Conservation (phyloP, 2,113 vertebrate genomes). For the Muscicapa adusta region DNA sequence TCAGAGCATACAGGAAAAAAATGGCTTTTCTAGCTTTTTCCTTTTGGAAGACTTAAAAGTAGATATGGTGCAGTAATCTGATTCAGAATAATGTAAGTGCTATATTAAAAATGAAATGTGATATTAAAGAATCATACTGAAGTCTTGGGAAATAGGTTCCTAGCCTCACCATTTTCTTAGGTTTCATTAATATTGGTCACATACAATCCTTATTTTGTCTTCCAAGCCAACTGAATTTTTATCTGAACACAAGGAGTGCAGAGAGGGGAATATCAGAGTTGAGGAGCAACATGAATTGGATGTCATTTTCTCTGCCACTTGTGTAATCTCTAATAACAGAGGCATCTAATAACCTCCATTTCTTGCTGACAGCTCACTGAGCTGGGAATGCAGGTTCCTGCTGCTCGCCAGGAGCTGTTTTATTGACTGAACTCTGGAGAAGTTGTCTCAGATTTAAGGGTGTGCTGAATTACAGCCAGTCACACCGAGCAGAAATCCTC, state of each 20-base stretch:
- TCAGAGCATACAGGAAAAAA: background rate
- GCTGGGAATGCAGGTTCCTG: background rate
- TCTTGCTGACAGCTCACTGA: background rate
- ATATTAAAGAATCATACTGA: background rate
- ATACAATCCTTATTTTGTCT: background rate
- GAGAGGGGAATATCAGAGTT: background rate
- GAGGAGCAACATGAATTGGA: background rate
- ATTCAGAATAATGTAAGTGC: background rate
- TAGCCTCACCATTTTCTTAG: background rate
- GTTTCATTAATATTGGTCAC: background rate
- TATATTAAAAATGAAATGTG: background rate
- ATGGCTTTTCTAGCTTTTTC: background rate
- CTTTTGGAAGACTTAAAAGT: background rate
- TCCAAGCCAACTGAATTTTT: background rate
- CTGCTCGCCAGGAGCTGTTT: background rate
- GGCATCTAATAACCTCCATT: background rate
- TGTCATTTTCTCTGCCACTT: constrained; percentile 18
- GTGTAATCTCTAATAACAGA: constrained; percentile 19
- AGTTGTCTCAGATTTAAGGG: background rate
- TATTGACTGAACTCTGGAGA: background rate
- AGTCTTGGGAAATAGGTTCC: background rate
- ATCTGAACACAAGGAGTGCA: background rate
- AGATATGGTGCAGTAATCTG: background rate
- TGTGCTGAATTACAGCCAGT: background rate
- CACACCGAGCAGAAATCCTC: background rate